phyloP scores from a whole-genome alignment of 2,888 invertebrate species.

The Neoitamus cyanurus region DNA sequence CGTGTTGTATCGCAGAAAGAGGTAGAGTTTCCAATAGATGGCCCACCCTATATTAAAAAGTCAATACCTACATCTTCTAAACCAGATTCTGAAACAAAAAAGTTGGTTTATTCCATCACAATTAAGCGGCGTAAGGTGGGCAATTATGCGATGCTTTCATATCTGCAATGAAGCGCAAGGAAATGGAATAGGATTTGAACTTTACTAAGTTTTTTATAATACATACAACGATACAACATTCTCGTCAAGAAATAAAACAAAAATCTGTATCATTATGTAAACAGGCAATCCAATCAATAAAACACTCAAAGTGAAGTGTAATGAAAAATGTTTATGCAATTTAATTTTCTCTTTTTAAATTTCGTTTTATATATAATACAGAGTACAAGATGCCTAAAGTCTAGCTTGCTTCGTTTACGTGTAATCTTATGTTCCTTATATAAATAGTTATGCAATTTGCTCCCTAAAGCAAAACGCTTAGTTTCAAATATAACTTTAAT shows the following conservation, averaged over 20 bases:
- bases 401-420: not conserved
- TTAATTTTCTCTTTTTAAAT: not conserved
- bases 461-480: conserved; percentile 5
- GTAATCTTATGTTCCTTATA: conserved; percentile 1
- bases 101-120: too few species aligned
- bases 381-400: not conserved
- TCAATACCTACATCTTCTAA: too few species aligned
- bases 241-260: not conserved
- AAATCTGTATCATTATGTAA: not conserved
- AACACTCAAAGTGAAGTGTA: not conserved
- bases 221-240: too few species aligned
- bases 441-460: not conserved
- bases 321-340: conserved; percentile 4
- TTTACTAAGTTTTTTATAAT: too few species aligned
- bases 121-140: too few species aligned
- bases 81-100: too few species aligned
- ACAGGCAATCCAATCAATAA: not conserved
- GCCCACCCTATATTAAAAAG: too few species aligned
- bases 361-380: conserved; percentile 1
- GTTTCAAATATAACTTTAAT: not conserved
- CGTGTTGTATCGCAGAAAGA: too few species aligned
- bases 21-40: too few species aligned
- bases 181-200: too few species aligned
- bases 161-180: too few species aligned
- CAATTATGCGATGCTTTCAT: too few species aligned